Base-by-base conservation (phyloP, 2,888 invertebrate genomes). In the Himalopsyche kuldschensis region DNA sequence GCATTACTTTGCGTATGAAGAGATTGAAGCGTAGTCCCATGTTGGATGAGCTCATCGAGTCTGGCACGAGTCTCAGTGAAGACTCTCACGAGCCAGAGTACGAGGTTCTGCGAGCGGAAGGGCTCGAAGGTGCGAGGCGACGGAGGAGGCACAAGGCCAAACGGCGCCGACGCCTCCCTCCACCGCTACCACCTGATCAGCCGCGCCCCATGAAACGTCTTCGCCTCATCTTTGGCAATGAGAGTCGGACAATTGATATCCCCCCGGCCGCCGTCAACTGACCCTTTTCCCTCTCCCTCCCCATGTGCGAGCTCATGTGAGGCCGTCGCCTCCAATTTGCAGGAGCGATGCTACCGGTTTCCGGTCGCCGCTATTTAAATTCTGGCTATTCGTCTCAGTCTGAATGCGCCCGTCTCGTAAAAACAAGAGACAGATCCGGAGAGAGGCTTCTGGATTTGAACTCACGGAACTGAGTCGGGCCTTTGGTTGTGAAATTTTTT, bases 1-100 rank as follows among this genome's bases (percentile, higher is more conserved):
- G 97, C 88, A 89, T 97, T 85, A 97, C 97, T 6, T 90, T 97
- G 84, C 93, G 97, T 5, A 96, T 97, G 93, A 97, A 97, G 89
- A 93, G 97, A 5, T 96, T 97, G 93, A 97, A 97, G 89, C 94
- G 97, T 41, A 97, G 96, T 86, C 97, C 97, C 1, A 95, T 96
- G 81, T 90, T 96, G 78, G 97, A 97, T 88, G 97, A 97, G 88
- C 94, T 96, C 0, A 94, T 96, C 88, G 96, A 97, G 89, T 95
- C 95, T n/a, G 95, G 95, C 35, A 94, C 94, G 24, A 94, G 93
- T 88, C 89, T 95, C 78, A 88, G 88, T 84, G 88, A 88, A 84
- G 88, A 88, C 77, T 90, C 89, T 85, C 94, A 93, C 88, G 94
- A 94, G 87, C 95, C 95, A 0, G 96, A 97, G 88, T 97, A 97